These are phyloP conservation scores for Pachyseris speciosa DNA, from an alignment of 64 coral and sea anemone genomes.

Conservation along the genomic window DNA sequence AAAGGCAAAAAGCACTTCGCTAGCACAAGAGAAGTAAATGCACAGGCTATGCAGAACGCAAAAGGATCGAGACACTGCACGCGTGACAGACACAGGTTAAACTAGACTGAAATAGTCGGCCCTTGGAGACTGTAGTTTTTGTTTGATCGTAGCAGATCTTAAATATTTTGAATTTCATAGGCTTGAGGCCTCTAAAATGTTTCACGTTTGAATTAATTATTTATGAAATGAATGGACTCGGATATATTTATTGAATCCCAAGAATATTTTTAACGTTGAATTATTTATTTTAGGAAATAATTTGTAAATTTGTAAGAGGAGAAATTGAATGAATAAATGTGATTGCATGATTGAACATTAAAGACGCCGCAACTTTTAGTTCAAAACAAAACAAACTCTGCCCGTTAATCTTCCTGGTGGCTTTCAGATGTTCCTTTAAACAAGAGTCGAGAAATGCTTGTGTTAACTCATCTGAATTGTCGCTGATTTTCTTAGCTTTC, in stretches of 20 bases:
- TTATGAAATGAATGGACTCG: not conserved
- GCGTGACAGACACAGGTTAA: not conserved
- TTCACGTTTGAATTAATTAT: not conserved
- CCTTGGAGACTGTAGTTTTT: not conserved
- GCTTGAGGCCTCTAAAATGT: slow-evolving; percentile 2
- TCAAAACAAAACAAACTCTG: too few species aligned
- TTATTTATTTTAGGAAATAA: slow-evolving; percentile 24
- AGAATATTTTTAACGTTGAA: not conserved
- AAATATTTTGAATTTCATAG: not conserved
- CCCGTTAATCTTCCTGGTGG: too few species aligned
- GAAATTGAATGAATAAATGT: too few species aligned
- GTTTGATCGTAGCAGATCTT: not conserved
- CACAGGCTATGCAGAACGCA: too few species aligned
- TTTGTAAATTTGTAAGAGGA: not conserved
- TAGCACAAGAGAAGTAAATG: too few species aligned
- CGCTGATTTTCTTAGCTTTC: too few species aligned
- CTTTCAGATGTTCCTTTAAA: too few species aligned
- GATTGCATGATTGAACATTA: too few species aligned
- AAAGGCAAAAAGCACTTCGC: too few species aligned
- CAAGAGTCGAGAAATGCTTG: too few species aligned
- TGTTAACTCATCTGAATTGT: too few species aligned
- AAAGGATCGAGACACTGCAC: not conserved
- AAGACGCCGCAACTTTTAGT: not conserved
- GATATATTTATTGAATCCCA: slow-evolving; percentile 6
- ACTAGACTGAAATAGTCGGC: not conserved